A percentile compares a stretch with the other conserved stretches of the same genome.
phyloP scores from a whole-genome alignment of 2,113 vertebrate genomes.

The Oenanthe melanoleuca region DNA sequence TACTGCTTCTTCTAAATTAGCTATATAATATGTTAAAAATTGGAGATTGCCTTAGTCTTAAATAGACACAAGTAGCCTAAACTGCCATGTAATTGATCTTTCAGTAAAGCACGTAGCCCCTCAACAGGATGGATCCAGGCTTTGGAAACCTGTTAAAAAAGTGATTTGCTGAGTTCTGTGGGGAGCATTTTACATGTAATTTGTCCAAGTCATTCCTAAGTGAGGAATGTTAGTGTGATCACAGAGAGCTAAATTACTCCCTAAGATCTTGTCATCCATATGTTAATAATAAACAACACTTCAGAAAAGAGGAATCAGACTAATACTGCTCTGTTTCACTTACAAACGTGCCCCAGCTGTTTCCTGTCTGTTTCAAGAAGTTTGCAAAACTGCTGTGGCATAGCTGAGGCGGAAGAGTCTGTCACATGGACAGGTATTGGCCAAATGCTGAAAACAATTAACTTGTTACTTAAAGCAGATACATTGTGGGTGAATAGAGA shows the following conservation, averaged over 20 bases:
- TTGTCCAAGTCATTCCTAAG: not conserved
- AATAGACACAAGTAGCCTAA: not conserved
- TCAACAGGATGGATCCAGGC: not conserved
- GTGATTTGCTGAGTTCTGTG: not conserved
- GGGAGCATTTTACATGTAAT: accelerated
- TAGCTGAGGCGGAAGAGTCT: not conserved
- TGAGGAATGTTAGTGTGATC: not conserved
- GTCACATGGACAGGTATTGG: not conserved
- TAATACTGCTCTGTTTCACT: not conserved
- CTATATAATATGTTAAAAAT: not conserved
- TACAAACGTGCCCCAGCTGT: not conserved
- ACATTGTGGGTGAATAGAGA: not conserved
- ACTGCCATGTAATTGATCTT: not conserved
- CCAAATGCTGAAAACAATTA: not conserved
- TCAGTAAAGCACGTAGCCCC: not conserved
- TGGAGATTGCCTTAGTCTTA: not conserved
- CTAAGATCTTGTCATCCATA: not conserved
- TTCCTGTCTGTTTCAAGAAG: not conserved
- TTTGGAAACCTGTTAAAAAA: not conserved
- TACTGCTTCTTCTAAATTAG: not conserved
- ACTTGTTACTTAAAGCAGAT: not conserved
- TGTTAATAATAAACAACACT: accelerated
- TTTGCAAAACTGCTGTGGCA: not conserved
- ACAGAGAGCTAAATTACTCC: not conserved
- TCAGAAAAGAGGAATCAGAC: not conserved